Evolutionary conservation across 37 sponge, comb jelly and placozoan genomes (phyloP), one percentile per base, ranked within the genome.

Genomic region (Geodia barretti): DNA sequence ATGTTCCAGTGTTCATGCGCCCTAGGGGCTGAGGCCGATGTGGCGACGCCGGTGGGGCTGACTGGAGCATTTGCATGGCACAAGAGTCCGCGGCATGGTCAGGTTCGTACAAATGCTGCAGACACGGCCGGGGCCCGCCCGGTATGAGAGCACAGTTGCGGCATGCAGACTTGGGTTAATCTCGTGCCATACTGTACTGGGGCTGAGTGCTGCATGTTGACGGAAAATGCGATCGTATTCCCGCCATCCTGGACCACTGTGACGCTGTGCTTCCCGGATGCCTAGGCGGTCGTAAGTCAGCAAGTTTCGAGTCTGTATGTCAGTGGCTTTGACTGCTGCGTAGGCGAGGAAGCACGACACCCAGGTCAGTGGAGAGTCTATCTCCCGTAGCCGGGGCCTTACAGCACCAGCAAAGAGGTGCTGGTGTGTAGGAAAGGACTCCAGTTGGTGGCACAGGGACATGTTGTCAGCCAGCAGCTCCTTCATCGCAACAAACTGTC

Each of bases 221-320:
- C 67, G 9, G 19, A 65, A 65, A 23, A 65, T 29, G 20, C 24
- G 9, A 65, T 65, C 67, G 24, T 65, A 65, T 17, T 65, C 67
- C 67, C 8, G 8, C 67, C 67, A 65, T 5, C 67, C 67, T 7
- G 24, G 31, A 7, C 67, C 67, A n/a, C 67, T 29, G 67, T 65
- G 67, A 5, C 67, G 67, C 31, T 30, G 67, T 65, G 67, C 67
- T n/a, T 65, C 24, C 21, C 24, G 24, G 8, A 65, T 65, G 67
- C 8, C 31, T 8, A 65, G 67, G 67, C 24, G 67, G 31, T 7
- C 28, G 19, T 65, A 65, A 30, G 67, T 29, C 67, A 65, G 31
- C 20, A 65, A 5, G 19, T 29, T 65, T 30, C 67, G 67, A 23
- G 67, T 65, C 28, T n/a, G 8, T 8, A 29, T 9, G 24, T 65